Percentiles rank a stretch among this genome's conserved stretches.
These are phyloP conservation scores for Morone saxatilis DNA, from an alignment of 2,113 vertebrate species.

Conservation along the genomic window DNA sequence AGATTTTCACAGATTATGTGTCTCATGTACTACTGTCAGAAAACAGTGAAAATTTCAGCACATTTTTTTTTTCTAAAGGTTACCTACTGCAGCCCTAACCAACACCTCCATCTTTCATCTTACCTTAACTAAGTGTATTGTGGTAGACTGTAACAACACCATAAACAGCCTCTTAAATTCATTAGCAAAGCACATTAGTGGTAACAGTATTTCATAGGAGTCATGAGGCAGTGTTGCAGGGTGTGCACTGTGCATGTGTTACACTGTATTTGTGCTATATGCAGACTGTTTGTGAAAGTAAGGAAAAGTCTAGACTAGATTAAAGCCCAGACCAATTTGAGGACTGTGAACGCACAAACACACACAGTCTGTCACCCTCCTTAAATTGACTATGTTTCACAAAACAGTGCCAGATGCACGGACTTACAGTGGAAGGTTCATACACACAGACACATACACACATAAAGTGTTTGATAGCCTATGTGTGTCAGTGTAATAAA, in stretches of 20 bases:
- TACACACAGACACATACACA: conserved; percentile 12
- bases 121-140: not conserved
- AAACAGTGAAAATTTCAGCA: too few species aligned
- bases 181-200: not conserved
- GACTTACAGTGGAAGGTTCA: conserved; percentile 35
- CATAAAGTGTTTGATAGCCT: conserved; percentile 35
- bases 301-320: not conserved
- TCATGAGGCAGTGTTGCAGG: not conserved
- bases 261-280: not conserved
- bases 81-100: too few species aligned
- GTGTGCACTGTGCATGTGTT: not conserved
- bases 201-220: not conserved
- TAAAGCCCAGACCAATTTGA: not conserved
- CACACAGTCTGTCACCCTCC: conserved; percentile 19
- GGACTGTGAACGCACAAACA: conserved; percentile 6
- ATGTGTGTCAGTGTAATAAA: conserved; percentile 76
- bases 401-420: conserved; percentile 43
- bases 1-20: too few species aligned
- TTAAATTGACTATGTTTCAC: conserved; percentile 20
- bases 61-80: too few species aligned
- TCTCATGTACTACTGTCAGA: too few species aligned
- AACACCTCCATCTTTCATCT: not conserved
- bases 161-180: not conserved
- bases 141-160: not conserved
- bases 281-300: conserved; percentile 11